A percentile compares a stretch with the other conserved stretches of the same genome.
Conservation (phyloP, 1,140 invertebrate genomes). For the Araneus ventricosus region DNA sequence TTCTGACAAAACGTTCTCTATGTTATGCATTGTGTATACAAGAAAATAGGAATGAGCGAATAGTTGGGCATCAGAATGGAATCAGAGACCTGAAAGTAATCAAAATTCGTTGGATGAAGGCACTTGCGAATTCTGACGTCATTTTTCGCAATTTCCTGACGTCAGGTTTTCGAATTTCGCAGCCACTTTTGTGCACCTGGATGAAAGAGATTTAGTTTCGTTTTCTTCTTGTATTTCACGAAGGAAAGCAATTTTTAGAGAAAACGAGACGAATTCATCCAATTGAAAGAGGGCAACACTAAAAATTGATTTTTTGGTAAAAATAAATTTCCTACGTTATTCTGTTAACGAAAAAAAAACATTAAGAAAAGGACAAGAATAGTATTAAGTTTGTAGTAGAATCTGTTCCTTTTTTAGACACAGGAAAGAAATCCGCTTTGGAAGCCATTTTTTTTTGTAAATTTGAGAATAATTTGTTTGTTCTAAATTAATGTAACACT, state of each 20-base stretch:
- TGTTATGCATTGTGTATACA: too few species aligned
- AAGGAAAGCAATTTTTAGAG: neutral
- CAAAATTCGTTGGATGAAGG: neutral
- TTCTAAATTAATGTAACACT: too few species aligned
- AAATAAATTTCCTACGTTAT: too few species aligned
- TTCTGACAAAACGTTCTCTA: too few species aligned
- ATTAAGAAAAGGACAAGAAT: too few species aligned
- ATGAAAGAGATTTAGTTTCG: neutral
- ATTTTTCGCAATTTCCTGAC: slow-evolving; percentile 13
- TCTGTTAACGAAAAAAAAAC: too few species aligned
- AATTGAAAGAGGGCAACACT: neutral
- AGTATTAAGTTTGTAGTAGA: too few species aligned
- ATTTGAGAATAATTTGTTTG: too few species aligned
- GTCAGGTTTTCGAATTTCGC: neutral
- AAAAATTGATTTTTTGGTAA: too few species aligned
- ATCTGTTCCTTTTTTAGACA: too few species aligned
- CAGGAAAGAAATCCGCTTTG: too few species aligned
- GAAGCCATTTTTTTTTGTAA: too few species aligned
- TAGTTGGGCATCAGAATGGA: neutral
- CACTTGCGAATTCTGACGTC: neutral
- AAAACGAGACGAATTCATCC: neutral
- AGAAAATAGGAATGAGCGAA: neutral
- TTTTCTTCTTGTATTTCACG: neutral
- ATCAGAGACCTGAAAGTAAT: neutral
- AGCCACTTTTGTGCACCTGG: neutral